phyloP scores from a whole-genome alignment of 2,888 invertebrate species.

The Drosophila picticornis region DNA sequence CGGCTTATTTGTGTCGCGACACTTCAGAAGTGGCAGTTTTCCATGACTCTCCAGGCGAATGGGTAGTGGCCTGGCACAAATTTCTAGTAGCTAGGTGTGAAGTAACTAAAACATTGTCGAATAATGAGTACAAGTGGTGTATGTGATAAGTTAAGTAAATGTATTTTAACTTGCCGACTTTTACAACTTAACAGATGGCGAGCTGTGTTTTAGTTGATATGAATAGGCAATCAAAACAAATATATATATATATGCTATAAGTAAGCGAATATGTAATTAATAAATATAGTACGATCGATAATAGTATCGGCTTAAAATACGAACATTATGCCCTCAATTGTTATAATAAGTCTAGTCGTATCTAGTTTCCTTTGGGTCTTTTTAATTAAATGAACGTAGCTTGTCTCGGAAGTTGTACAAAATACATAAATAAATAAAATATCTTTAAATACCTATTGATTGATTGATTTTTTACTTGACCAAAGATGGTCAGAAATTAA shows the following conservation, averaged over 20 bases:
- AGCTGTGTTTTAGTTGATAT: slow-evolving; percentile 2
- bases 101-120: slow-evolving; percentile 35
- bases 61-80: neutral
- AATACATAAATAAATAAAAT: neutral
- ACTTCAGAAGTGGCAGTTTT: slow-evolving; percentile 63
- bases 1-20: slow-evolving; percentile 56
- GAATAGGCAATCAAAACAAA: neutral
- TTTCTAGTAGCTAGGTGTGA: slow-evolving; percentile 19
- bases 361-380: neutral
- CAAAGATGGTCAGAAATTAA: neutral
- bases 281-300: too few species aligned
- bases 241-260: neutral
- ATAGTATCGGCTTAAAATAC: neutral
- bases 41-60: slow-evolving; percentile 12
- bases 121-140: slow-evolving; percentile 41
- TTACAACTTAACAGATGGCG: slow-evolving; percentile 8
- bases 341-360: neutral
- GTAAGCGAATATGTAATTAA: neutral
- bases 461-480: neutral
- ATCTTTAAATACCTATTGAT: neutral
- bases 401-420: neutral
- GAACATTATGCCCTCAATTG: neutral
- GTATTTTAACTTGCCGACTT: slow-evolving; percentile 45
- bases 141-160: slow-evolving; percentile 48
- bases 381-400: neutral